Percentiles rank a stretch among this genome's conserved stretches.
Evolutionary conservation across 2,888 invertebrate genomes (phyloP).

Genomic region (Leptopterna dolabrata): DNA sequence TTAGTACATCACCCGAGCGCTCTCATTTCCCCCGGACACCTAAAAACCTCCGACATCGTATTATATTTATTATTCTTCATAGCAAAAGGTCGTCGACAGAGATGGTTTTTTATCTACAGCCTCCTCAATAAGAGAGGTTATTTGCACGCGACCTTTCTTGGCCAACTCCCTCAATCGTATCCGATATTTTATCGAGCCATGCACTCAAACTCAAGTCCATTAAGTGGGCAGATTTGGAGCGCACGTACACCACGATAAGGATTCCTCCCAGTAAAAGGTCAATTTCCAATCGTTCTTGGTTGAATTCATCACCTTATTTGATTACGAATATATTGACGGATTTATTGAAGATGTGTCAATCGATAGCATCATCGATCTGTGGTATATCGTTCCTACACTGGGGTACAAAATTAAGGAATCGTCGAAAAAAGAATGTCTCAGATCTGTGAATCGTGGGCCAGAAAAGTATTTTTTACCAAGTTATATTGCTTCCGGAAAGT

Average conservation of each 20-base stretch:
- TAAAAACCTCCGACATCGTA: not conserved
- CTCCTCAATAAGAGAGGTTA: not conserved
- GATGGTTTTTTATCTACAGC: not conserved
- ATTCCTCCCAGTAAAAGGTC: not conserved
- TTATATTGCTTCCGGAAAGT: no score
- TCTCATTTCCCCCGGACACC: not conserved
- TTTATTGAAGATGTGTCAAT: not conserved
- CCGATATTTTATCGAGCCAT: not conserved
- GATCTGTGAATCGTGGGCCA: no score
- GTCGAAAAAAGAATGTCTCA: no score
- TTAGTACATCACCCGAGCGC: not conserved
- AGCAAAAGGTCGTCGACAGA: not conserved
- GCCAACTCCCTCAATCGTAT: not conserved
- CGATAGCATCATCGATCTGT: no score
- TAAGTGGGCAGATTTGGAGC: not conserved
- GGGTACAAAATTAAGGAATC: no score
- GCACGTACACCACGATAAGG: not conserved
- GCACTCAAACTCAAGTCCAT: not conserved
- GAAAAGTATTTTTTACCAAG: no score
- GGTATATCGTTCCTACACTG: no score
- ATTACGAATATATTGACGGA: no score
- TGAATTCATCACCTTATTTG: not conserved
- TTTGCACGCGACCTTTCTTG: not conserved
- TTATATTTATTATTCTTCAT: not conserved
- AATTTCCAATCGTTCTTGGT: not conserved